Evolutionary conservation across 2,888 invertebrate species (phyloP).

Genomic region (Octonoba sinensis): DNA sequence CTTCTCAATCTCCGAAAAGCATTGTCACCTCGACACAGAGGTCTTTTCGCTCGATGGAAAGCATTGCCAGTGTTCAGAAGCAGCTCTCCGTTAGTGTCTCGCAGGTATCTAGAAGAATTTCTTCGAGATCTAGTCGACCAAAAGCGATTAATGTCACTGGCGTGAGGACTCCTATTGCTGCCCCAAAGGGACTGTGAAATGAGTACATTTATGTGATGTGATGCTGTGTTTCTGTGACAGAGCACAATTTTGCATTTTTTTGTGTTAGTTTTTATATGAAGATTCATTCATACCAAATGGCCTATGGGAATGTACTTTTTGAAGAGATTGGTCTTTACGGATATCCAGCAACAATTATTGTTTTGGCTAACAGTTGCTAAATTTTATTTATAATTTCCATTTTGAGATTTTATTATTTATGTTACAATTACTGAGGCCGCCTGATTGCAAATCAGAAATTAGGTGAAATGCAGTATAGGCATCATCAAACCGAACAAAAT

Average conservation of each 20-base stretch:
- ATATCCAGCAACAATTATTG: no score
- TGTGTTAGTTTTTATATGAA: neutral
- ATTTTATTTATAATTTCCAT: no score
- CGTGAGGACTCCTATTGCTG: conserved; percentile 30
- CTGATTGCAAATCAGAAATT: no score
- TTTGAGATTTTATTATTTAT: no score
- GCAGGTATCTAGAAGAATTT: conserved; percentile 23
- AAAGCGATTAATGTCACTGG: conserved; percentile 24
- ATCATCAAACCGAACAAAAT: no score
- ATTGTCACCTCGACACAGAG: conserved; percentile 13
- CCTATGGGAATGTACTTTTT: no score
- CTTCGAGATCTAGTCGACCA: conserved; percentile 30
- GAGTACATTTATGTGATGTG: neutral
- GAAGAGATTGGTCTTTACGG: no score
- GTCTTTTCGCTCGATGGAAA: conserved; percentile 46
- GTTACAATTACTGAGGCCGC: no score
- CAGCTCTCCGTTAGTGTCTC: conserved; percentile 20
- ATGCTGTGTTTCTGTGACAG: neutral
- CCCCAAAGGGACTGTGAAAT: conserved; percentile 25
- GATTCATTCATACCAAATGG: neutral
- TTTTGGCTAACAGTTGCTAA: no score
- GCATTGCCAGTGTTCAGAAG: conserved; percentile 37
- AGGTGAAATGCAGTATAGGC: no score
- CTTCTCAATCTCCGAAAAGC: conserved; percentile 41
- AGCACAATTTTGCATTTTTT: conserved; percentile 3